Evolutionary conservation across 2,888 invertebrate species (phyloP).

Genomic region (Eilema caniola): DNA sequence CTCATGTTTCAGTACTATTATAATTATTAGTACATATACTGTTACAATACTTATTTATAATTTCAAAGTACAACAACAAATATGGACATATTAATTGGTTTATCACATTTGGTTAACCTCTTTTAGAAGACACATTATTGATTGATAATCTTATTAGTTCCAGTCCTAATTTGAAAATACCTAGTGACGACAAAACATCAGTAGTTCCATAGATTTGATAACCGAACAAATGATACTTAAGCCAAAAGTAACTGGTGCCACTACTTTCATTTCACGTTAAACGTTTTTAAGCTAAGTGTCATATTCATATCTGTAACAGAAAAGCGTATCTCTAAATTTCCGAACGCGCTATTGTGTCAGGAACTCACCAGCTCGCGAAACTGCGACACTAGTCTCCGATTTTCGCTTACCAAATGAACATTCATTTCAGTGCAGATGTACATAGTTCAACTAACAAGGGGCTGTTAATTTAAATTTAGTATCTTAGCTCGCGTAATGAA

Average conservation of each 20-base stretch:
- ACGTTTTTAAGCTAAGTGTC: not conserved
- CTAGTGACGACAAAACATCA: not conserved
- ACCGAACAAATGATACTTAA: too few species aligned
- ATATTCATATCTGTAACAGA: conserved; percentile 5
- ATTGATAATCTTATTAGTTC: too few species aligned
- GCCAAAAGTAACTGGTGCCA: too few species aligned
- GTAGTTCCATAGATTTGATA: not conserved
- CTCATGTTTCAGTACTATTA: too few species aligned
- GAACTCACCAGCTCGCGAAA: conserved; percentile 46
- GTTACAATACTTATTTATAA: too few species aligned
- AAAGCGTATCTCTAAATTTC: conserved; percentile 28
- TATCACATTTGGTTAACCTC: too few species aligned
- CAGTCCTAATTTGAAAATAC: too few species aligned
- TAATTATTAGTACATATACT: too few species aligned
- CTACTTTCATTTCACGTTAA: too few species aligned
- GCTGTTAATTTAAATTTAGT: conserved; percentile 87
- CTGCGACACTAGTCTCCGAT: conserved; percentile 55
- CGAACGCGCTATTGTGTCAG: conserved; percentile 44
- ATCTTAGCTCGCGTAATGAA: conserved; percentile 84
- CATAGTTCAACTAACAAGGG: conserved; percentile 84
- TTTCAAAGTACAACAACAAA: too few species aligned
- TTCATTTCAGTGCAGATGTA: conserved; percentile 76
- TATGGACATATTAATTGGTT: too few species aligned
- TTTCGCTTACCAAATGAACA: conserved; percentile 80
- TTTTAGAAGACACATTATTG: too few species aligned